Evolutionary conservation across 2,888 invertebrate species (phyloP).

Genomic region (Heliconius erato): DNA sequence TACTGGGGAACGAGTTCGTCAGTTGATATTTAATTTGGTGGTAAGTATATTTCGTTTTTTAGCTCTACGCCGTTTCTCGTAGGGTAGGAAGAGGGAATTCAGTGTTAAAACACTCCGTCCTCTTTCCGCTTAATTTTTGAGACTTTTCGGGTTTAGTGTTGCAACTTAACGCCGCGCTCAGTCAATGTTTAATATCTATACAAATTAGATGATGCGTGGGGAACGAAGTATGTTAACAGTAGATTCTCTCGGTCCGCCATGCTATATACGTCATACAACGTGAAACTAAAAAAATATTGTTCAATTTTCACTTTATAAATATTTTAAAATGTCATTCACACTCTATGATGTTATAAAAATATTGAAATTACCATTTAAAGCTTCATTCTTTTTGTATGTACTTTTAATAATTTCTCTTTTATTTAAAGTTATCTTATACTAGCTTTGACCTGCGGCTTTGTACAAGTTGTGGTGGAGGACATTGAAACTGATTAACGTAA

Average conservation of each 20-base stretch:
- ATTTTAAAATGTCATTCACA: not conserved
- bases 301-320: not conserved
- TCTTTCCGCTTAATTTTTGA: not conserved
- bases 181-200: no score
- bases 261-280: not conserved
- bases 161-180: not conserved
- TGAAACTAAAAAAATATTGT: not conserved
- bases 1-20: constrained; percentile 94
- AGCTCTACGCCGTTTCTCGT: not conserved
- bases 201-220: not conserved
- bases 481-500: no score
- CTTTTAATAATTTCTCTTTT: not conserved
- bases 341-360: constrained; percentile 1
- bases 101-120: not conserved
- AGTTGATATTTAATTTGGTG: constrained; percentile 93
- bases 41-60: constrained; percentile 82
- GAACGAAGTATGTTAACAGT: not conserved
- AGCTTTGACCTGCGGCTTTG: not conserved
- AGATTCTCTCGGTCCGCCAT: not conserved
- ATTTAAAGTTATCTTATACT: not conserved
- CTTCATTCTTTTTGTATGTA: not conserved
- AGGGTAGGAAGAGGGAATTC: not conserved
- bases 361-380: not conserved
- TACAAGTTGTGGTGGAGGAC: no score
- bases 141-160: not conserved